Conservation (phyloP, 1,140 invertebrate genomes). For the Apis dorsata region DNA sequence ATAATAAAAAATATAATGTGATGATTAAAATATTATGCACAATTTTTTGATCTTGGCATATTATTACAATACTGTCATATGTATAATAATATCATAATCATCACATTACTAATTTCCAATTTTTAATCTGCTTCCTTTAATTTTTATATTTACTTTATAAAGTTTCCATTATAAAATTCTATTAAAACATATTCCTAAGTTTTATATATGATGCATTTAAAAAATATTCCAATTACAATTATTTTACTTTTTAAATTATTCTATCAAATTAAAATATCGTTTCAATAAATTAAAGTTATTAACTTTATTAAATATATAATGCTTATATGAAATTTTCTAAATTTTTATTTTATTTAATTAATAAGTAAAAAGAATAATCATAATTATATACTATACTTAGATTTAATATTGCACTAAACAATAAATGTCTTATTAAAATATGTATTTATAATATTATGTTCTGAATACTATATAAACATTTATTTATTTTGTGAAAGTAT, state of each 20-base stretch:
- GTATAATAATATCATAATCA: conserved; percentile 31
- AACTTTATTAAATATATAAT: neutral
- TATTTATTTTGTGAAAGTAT: no score
- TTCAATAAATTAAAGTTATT: neutral
- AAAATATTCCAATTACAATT: neutral
- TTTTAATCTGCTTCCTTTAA: neutral
- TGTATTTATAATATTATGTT: neutral
- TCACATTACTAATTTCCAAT: conserved; percentile 11
- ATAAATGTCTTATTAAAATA: conserved; percentile 5
- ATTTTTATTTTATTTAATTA: conserved; percentile 12
- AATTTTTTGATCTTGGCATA: conserved; percentile 27
- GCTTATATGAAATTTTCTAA: neutral
- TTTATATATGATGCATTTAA: neutral
- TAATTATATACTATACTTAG: conserved; percentile 28
- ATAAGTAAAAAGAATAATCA: conserved; percentile 18
- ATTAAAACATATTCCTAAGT: neutral
- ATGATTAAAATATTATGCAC: conserved; percentile 22
- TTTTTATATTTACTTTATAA: neutral
- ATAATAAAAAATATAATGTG: conserved; percentile 11
- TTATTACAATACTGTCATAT: conserved; percentile 36
- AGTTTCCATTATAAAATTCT: neutral
- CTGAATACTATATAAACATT: no score
- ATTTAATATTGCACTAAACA: conserved; percentile 9
- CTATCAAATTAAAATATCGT: neutral
- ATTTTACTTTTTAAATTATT: neutral